A percentile compares a stretch with the other conserved stretches of the same genome.
Conservation (phyloP, 2,113 vertebrate genomes). For the Psilopsiagon aurifrons region DNA sequence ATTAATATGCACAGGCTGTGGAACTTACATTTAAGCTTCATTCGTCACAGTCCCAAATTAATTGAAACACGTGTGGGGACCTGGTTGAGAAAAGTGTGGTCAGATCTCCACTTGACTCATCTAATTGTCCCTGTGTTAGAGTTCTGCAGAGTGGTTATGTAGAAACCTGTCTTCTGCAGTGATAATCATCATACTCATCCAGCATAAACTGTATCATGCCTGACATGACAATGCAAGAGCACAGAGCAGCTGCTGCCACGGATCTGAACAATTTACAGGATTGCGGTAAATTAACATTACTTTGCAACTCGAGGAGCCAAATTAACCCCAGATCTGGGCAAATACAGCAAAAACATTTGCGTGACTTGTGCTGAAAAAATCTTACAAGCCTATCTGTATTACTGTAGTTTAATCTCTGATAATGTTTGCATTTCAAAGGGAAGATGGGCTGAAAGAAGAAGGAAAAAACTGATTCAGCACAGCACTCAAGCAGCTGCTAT, state of each 20-base stretch:
- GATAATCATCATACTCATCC: not conserved
- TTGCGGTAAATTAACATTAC: not conserved
- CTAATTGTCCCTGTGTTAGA: not conserved
- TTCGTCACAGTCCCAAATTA: not conserved
- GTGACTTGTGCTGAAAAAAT: not conserved
- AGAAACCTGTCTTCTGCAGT: not conserved
- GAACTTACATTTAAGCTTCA: not conserved
- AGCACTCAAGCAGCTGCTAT: not conserved
- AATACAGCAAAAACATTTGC: not conserved
- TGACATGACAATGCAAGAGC: not conserved
- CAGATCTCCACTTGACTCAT: not conserved
- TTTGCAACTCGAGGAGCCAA: not conserved
- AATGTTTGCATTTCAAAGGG: slow-evolving; percentile 48
- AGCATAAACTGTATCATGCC: not conserved
- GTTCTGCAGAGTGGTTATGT: not conserved
- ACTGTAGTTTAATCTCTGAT: slow-evolving; percentile 21
- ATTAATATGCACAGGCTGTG: not conserved
- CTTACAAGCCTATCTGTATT: slow-evolving; percentile 7
- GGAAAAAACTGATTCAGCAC: slow-evolving; percentile 63
- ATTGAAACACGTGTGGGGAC: not conserved
- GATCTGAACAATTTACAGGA: not conserved
- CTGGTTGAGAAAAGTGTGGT: not conserved
- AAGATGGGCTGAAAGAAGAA: slow-evolving; percentile 20
- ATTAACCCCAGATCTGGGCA: not conserved
- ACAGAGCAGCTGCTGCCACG: not conserved